Percentiles rank a stretch among this genome's conserved stretches.
Conservation (phyloP, 1,140 invertebrate species). For the Charaxes varanes region DNA sequence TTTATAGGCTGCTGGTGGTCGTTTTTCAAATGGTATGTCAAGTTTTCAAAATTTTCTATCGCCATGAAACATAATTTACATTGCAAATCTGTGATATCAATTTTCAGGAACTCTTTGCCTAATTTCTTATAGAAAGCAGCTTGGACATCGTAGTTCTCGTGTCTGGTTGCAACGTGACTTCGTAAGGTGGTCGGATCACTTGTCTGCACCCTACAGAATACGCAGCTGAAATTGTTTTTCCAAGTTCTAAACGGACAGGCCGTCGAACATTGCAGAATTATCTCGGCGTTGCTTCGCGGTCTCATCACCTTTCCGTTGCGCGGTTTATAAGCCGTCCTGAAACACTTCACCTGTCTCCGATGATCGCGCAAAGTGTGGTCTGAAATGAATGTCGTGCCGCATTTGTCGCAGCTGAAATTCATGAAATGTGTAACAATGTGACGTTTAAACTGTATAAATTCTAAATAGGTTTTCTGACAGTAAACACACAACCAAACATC, state of each 20-base stretch:
- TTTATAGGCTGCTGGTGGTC: constrained; percentile 55
- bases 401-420: constrained; percentile 59
- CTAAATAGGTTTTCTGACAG: constrained; percentile 39
- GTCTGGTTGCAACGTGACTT: constrained; percentile 41
- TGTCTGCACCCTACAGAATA: constrained; percentile 55
- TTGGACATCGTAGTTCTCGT: constrained; percentile 52
- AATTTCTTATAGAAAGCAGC: constrained; percentile 60
- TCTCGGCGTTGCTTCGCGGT: constrained; percentile 52
- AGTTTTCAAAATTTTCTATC: constrained; percentile 42
- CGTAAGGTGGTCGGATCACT: constrained; percentile 47
- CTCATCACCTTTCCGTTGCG: constrained; percentile 47
- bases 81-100: constrained; percentile 58
- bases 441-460: constrained; percentile 50
- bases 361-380: constrained; percentile 52
- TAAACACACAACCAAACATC: constrained; percentile 49
- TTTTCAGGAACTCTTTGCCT: constrained; percentile 57
- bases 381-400: constrained; percentile 54
- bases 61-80: constrained; percentile 59
- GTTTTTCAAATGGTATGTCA: constrained; percentile 52
- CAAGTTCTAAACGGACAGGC: constrained; percentile 56
- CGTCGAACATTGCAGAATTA: constrained; percentile 56
- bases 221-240: constrained; percentile 60
- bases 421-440: constrained; percentile 57
- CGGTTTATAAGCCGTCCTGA: constrained; percentile 49
- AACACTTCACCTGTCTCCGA: constrained; percentile 55